phyloP scores from a whole-genome alignment of 2,797 vertebrate species.

The Dallia pectoralis region DNA sequence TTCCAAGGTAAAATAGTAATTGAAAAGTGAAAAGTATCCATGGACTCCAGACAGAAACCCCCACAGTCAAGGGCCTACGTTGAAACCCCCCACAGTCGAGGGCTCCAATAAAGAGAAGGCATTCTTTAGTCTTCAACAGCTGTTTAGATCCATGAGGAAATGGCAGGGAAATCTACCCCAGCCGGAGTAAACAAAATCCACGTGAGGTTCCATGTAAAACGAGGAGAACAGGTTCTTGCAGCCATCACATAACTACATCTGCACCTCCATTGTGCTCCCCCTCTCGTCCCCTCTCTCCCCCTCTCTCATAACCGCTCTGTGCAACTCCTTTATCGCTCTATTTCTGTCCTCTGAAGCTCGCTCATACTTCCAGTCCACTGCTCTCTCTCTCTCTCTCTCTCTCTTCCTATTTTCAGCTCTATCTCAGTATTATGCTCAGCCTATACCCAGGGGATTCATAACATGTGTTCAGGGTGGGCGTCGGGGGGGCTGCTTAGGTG shows the following conservation, averaged over 20 bases:
- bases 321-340: conserved; percentile 68
- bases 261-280: conserved; percentile 19
- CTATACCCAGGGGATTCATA: conserved; percentile 66
- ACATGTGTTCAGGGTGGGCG: conserved; percentile 71
- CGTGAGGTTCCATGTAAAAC: conserved; percentile 32
- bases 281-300: conserved; percentile 40
- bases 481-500: conserved; percentile 67
- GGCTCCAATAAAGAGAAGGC: conserved; percentile 42
- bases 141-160: conserved; percentile 29
- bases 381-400: conserved; percentile 20
- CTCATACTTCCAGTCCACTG: conserved; percentile 59
- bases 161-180: conserved; percentile 37
- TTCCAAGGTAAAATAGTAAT: neutral
- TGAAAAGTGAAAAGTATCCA: conserved; percentile 5
- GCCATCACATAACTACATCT: conserved; percentile 19
- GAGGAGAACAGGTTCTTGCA: conserved; percentile 9
- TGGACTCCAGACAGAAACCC: neutral
- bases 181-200: conserved; percentile 43
- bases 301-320: conserved; percentile 35
- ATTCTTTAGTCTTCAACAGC: conserved; percentile 37
- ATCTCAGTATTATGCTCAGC: conserved; percentile 55
- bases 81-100: conserved; percentile 38
- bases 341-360: conserved; percentile 70
- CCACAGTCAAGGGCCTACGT: conserved; percentile 47
- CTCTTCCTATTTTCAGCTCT: conserved; percentile 50